phyloP scores from a whole-genome alignment of 2,797 vertebrate genomes.

The Buphagus erythrorhynchus region DNA sequence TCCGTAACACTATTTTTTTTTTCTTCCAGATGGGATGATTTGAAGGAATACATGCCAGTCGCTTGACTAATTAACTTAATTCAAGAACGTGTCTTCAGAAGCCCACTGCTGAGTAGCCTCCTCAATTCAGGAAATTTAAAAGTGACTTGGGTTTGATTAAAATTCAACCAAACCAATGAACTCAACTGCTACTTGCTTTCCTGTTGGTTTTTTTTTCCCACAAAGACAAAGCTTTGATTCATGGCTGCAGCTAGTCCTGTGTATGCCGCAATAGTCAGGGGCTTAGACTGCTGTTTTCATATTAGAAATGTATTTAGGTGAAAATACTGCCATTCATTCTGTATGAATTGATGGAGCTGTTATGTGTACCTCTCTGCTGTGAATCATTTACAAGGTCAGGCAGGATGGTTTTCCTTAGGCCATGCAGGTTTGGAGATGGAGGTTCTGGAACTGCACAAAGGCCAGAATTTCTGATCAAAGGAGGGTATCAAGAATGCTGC shows the following conservation, averaged over 20 bases:
- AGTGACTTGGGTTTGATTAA: background rate
- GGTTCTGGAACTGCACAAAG: background rate
- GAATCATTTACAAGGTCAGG: background rate
- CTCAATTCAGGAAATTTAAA: background rate
- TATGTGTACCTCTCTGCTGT: background rate
- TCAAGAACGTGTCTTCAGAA: background rate
- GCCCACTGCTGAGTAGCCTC: background rate
- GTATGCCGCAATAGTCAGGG: background rate
- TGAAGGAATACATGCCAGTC: background rate
- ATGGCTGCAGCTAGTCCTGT: background rate
- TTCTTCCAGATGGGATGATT: background rate
- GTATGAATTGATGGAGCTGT: background rate
- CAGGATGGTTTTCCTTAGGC: fast-evolving
- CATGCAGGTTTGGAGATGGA: background rate
- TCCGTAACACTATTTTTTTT: background rate
- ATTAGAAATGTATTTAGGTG: background rate
- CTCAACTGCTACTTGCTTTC: background rate
- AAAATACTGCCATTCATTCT: background rate
- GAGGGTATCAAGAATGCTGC: background rate
- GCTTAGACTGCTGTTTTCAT: background rate
- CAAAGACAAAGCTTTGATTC: background rate
- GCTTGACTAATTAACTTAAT: background rate
- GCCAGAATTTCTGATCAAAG: background rate
- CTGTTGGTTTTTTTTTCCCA: background rate
- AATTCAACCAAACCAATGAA: background rate